Conservation (phyloP, 1,140 invertebrate genomes). For the Grapholita molesta region DNA sequence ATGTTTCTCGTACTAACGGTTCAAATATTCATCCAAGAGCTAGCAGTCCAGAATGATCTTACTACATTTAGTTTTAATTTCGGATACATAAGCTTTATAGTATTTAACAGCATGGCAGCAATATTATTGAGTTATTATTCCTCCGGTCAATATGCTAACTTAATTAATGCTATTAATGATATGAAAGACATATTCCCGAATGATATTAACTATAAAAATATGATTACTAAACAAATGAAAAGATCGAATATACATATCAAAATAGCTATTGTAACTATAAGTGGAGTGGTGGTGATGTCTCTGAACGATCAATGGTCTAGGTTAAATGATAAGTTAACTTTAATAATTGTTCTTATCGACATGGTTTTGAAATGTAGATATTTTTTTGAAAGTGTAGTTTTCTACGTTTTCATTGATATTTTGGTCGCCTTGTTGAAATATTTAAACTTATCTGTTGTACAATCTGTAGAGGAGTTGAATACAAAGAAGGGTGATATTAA, state of each 20-base stretch:
- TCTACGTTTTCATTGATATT: background rate
- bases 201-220: background rate
- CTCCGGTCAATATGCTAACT: background rate
- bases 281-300: background rate
- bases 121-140: background rate
- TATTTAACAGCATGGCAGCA: background rate
- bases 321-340: background rate
- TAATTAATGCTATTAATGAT: background rate
- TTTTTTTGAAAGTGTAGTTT: background rate
- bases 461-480: background rate
- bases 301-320: background rate
- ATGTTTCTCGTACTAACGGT: background rate
- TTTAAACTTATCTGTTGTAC: background rate
- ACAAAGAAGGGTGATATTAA: background rate
- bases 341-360: background rate
- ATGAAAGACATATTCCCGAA: background rate
- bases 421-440: background rate
- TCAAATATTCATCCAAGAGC: too few species aligned
- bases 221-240: background rate
- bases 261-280: background rate
- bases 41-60: too few species aligned
- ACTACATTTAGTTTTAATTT: too few species aligned
- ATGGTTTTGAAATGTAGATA: background rate
- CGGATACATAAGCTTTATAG: background rate
- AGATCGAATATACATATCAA: background rate